Evolutionary conservation across 2,113 vertebrate genomes (phyloP).

Genomic region (Pelodiscus sinensis): DNA sequence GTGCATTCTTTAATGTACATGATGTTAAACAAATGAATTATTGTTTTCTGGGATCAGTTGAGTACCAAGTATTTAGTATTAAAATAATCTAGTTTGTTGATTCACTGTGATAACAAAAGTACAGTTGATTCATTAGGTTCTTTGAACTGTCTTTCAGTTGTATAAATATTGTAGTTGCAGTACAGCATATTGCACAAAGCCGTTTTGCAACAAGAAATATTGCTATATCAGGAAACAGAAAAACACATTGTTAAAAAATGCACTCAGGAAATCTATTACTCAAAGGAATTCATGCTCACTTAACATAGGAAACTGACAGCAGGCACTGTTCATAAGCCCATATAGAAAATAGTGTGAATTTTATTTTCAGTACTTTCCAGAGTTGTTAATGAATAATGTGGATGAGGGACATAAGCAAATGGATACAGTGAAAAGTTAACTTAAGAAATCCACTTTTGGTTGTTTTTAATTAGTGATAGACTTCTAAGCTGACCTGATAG

Average conservation of each 20-base stretch:
- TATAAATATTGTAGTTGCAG: not conserved
- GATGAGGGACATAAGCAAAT: not conserved
- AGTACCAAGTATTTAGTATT: not conserved
- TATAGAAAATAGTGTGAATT: conserved; percentile 18
- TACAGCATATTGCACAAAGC: not conserved
- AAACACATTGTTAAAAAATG: not conserved
- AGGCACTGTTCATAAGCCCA: not conserved
- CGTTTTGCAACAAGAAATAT: not conserved
- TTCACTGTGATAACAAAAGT: not conserved
- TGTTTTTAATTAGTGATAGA: not conserved
- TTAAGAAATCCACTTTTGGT: not conserved
- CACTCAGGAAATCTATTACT: not conserved
- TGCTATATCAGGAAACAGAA: not conserved
- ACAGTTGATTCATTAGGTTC: not conserved
- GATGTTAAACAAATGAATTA: not conserved
- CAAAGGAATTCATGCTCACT: not conserved
- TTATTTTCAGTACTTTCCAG: conserved; percentile 22
- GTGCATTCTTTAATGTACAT: not conserved
- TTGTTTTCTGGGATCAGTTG: not conserved
- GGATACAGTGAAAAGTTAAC: not conserved
- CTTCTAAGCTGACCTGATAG: not conserved
- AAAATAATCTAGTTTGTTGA: not conserved
- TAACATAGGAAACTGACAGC: not conserved
- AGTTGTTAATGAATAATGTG: not conserved
- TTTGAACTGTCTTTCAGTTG: not conserved